These are phyloP conservation scores for Chrysocyon brachyurus DNA, from an alignment of 2,797 vertebrate species.

Conservation along the genomic window DNA sequence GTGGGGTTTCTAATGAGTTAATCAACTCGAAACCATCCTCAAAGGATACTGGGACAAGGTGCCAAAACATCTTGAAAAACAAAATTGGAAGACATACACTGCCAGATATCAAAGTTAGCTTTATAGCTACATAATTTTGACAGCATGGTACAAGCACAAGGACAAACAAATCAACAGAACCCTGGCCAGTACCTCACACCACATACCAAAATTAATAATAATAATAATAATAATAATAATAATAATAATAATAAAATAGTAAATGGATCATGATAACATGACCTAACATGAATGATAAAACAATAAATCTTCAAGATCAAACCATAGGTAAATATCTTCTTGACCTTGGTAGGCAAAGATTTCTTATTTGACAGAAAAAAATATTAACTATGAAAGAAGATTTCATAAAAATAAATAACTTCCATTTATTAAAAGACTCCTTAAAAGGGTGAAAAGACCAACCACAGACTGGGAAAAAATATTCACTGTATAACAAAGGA, in stretches of 20 bases:
- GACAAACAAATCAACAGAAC: slow-evolving; percentile 11
- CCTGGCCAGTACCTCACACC: neutral
- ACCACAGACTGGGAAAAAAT: slow-evolving; percentile 3
- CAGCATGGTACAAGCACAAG: neutral
- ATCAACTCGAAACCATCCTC: slow-evolving; percentile 20
- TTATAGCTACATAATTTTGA: neutral
- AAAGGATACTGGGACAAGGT: slow-evolving; percentile 8
- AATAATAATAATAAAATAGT: neutral
- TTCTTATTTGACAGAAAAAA: slow-evolving; percentile 39
- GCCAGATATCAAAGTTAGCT: slow-evolving; percentile 23
- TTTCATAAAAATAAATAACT: slow-evolving; percentile 55
- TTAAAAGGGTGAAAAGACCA: slow-evolving; percentile 9
- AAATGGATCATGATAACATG: slow-evolving; percentile 35
- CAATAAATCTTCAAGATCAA: slow-evolving; percentile 35
- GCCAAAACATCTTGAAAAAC: slow-evolving; percentile 37
- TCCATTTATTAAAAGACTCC: neutral
- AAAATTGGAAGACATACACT: neutral
- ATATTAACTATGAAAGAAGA: slow-evolving; percentile 29
- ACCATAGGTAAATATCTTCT: neutral
- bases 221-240: neutral
- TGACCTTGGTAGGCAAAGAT: slow-evolving; percentile 47
- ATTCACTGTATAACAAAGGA: slow-evolving; percentile 9
- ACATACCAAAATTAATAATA: slow-evolving; percentile 3
- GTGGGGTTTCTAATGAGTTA: neutral
- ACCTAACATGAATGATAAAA: slow-evolving; percentile 43